These are phyloP conservation scores for Amphilophus citrinellus DNA, from an alignment of 2,113 vertebrate genomes.

Conservation along the genomic window DNA sequence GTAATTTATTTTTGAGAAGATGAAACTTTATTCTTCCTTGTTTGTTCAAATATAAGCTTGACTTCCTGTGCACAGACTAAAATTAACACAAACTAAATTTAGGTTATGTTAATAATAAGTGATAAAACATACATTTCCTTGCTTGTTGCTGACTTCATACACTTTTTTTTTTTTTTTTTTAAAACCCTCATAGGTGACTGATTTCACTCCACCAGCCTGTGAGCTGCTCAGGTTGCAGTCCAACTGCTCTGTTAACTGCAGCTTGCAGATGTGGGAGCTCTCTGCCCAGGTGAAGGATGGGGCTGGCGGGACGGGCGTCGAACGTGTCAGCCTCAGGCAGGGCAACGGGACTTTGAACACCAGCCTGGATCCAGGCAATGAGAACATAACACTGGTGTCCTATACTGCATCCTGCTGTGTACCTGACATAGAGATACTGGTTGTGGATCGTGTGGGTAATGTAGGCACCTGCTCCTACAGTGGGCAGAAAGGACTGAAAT, in stretches of 20 bases:
- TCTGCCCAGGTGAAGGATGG: conserved; percentile 61
- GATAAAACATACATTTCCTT: background rate
- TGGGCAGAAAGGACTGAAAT: conserved; percentile 47
- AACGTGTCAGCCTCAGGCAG: conserved; percentile 37
- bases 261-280: conserved; percentile 44
- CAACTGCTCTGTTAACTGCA: conserved; percentile 63
- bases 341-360: conserved; percentile 68
- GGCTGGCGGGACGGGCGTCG: conserved; percentile 53
- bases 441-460: conserved; percentile 74
- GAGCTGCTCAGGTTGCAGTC: conserved; percentile 33
- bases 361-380: conserved; percentile 1
- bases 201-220: conserved; percentile 65
- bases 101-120: background rate
- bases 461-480: conserved; percentile 61
- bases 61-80: background rate
- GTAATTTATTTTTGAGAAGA: accelerated
- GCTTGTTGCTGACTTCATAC: background rate
- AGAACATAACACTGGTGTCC: conserved; percentile 49
- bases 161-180: too few relatives aligned
- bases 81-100: background rate
- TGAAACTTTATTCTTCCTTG: background rate
- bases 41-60: too few relatives aligned
- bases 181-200: conserved; percentile 54
- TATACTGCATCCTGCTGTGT: conserved; percentile 72
- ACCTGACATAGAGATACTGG: conserved; percentile 58